Evolutionary conservation across 2,888 invertebrate genomes (phyloP).

Genomic region (Octodonta nipae): DNA sequence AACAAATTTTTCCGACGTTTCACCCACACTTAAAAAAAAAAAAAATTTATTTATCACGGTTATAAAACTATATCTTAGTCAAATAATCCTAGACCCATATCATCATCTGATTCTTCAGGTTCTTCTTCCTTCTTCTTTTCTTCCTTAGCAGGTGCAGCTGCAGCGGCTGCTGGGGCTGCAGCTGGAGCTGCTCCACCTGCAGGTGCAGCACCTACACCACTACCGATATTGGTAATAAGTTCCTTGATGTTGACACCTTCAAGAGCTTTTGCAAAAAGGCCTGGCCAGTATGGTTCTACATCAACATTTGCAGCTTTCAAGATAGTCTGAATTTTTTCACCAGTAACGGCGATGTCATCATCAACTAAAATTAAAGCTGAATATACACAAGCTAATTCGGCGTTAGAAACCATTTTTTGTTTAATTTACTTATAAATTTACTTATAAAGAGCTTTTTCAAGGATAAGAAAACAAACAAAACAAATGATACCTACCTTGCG

Average conservation of each 20-base stretch:
- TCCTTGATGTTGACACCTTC: constrained; percentile 90
- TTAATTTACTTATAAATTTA: too few species aligned
- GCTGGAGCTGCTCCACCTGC: constrained; percentile 55
- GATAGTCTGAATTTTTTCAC: constrained; percentile 93
- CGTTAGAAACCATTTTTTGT: constrained; percentile 68
- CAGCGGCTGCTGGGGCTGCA: constrained; percentile 52
- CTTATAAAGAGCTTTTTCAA: too few species aligned
- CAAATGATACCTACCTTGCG: too few species aligned
- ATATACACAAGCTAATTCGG: constrained; percentile 97
- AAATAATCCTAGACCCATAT: constrained; percentile 86
- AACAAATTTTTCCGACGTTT: too few species aligned
- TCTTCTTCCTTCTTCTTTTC: constrained; percentile 65
- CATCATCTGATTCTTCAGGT: constrained; percentile 75
- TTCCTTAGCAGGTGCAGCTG: constrained; percentile 51
- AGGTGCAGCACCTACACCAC: constrained; percentile 77
- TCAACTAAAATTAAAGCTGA: constrained; percentile 89
- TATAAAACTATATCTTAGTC: constrained; percentile 44
- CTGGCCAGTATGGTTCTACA: constrained; percentile 98
- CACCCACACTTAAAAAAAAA: too few species aligned
- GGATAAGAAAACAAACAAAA: too few species aligned
- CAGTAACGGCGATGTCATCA: constrained; percentile 93
- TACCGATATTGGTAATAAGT: constrained; percentile 83
- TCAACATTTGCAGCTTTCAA: constrained; percentile 92
- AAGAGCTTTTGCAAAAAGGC: constrained; percentile 91
- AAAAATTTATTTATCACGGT: too few species aligned